Percentiles rank a stretch among this genome's conserved stretches.
Evolutionary conservation across 1,140 invertebrate genomes (phyloP).

Genomic region (Homalodisca vitripennis): DNA sequence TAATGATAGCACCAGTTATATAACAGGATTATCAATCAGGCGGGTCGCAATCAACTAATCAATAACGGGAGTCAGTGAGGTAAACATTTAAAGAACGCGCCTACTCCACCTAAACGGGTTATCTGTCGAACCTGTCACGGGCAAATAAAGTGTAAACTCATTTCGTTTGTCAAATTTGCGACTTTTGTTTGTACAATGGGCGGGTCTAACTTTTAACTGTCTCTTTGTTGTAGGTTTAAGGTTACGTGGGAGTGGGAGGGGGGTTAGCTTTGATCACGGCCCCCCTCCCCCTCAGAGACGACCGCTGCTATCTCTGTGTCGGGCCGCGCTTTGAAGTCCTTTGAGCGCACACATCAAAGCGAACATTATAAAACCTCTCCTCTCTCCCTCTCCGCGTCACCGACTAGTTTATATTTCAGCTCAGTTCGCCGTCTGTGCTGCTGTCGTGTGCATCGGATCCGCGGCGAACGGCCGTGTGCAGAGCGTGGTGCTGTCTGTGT

Average conservation of each 20-base stretch:
- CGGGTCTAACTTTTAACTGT: conserved; percentile 34
- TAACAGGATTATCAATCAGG: neutral
- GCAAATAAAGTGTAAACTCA: conserved; percentile 8
- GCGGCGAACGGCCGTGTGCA: neutral
- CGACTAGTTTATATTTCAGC: conserved; percentile 43
- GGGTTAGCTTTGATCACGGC: conserved; percentile 23
- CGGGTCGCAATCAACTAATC: neutral
- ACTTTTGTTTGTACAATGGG: conserved; percentile 26
- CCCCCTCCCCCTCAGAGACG: conserved; percentile 24
- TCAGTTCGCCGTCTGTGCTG: conserved; percentile 35
- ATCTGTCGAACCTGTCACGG: neutral
- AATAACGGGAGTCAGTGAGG: neutral
- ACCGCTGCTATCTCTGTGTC: conserved; percentile 40
- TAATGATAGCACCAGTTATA: neutral
- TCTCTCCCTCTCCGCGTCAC: conserved; percentile 35
- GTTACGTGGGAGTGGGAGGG: conserved; percentile 32
- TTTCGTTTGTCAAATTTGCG: conserved; percentile 27
- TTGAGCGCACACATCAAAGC: conserved; percentile 41
- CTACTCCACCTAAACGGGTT: neutral
- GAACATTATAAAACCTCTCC: conserved; percentile 41
- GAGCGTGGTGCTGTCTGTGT: neutral
- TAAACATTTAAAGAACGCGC: conserved; percentile 18
- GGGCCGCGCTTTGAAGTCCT: conserved; percentile 41
- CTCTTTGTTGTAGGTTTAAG: conserved; percentile 35
- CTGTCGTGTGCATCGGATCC: conserved; percentile 20